Percentiles rank a stretch among this genome's conserved stretches.
These are phyloP conservation scores for Notiomystis cincta DNA, from an alignment of 2,113 vertebrate genomes.

Conservation along the genomic window DNA sequence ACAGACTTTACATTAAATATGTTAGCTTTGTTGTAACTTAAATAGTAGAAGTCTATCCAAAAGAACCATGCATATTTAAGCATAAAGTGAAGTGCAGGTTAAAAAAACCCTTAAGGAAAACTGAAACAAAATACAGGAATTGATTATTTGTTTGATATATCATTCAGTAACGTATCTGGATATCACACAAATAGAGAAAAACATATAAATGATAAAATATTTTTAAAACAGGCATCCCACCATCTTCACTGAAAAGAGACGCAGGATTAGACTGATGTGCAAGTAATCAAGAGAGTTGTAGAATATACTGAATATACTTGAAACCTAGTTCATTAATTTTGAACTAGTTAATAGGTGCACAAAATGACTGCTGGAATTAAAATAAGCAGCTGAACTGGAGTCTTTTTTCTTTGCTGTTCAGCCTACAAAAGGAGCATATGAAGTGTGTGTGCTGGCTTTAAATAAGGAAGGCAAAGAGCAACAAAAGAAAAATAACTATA, in stretches of 20 bases:
- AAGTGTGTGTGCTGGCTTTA: neutral
- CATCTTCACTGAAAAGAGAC: neutral
- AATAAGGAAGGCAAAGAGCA: neutral
- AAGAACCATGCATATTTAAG: neutral
- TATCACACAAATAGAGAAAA: neutral
- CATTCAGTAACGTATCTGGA: neutral
- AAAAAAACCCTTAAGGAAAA: neutral
- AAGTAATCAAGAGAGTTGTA: neutral
- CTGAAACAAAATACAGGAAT: neutral
- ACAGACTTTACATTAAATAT: neutral
- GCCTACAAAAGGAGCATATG: neutral
- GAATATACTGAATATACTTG: neutral
- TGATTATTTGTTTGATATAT: neutral
- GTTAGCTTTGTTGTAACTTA: neutral
- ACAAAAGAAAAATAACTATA: neutral
- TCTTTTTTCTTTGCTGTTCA: neutral
- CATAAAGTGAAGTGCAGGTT: neutral
- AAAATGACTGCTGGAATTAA: neutral
- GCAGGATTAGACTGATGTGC: neutral
- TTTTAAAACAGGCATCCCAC: neutral
- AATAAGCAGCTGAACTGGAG: neutral
- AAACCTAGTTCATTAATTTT: neutral
- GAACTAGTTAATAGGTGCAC: neutral
- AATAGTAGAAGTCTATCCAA: neutral
- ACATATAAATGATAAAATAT: neutral